phyloP scores from a whole-genome alignment of 1,140 invertebrate genomes.

The Hycleus phaleratus region DNA sequence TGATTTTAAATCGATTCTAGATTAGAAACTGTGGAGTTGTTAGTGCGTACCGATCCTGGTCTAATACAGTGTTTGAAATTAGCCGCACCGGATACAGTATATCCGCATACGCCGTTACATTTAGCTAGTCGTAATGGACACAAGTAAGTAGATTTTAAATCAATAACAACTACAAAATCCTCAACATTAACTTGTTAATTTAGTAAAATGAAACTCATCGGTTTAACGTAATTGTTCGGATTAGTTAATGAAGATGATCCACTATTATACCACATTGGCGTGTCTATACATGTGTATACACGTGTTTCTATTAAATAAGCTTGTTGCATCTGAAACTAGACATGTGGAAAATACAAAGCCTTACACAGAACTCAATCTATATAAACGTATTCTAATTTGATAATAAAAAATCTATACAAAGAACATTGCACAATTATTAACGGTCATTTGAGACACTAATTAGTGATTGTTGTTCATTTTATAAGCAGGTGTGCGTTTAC shows the following conservation, averaged over 20 bases:
- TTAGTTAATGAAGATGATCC: conserved; percentile 15
- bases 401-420: too few species aligned
- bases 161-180: too few species aligned
- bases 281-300: conserved; percentile 4
- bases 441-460: too few species aligned
- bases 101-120: conserved; percentile 85
- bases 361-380: too few species aligned
- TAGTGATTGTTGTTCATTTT: too few species aligned
- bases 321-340: conserved; percentile 13
- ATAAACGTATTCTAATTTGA: too few species aligned
- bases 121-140: conserved; percentile 90
- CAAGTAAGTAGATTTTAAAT: conserved; percentile 50
- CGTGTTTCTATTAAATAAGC: conserved; percentile 17
- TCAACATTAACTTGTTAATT: too few species aligned
- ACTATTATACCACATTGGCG: conserved; percentile 17
- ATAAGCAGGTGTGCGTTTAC: too few species aligned
- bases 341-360: too few species aligned
- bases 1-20: conserved; percentile 40
- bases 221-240: too few species aligned
- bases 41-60: conserved; percentile 73
- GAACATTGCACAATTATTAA: too few species aligned
- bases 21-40: conserved; percentile 79
- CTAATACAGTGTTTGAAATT: conserved; percentile 61
- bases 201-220: too few species aligned
- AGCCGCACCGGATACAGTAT: conserved; percentile 52